phyloP scores from a whole-genome alignment of 2,113 vertebrate species.

The Azemiops feae region DNA sequence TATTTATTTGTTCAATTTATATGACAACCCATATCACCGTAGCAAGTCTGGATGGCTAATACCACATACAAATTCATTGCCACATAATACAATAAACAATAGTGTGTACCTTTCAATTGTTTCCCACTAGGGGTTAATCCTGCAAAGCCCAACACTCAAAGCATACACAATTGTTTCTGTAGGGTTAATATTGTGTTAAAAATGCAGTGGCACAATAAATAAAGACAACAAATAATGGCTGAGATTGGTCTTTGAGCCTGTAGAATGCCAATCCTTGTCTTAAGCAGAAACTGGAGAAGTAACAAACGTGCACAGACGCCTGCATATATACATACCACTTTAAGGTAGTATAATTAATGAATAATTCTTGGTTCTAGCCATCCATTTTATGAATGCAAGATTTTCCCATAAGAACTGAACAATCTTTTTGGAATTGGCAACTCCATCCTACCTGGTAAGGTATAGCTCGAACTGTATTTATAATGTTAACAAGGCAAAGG shows the following conservation, averaged over 20 bases:
- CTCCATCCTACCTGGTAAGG: neutral
- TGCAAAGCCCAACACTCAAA: constrained; percentile 23
- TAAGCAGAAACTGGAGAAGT: constrained; percentile 13
- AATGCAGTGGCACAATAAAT: neutral
- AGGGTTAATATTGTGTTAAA: constrained; percentile 14
- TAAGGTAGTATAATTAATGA: neutral
- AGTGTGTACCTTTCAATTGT: neutral
- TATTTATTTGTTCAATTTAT: neutral
- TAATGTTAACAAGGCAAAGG: neutral
- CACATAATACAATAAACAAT: neutral
- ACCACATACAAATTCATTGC: neutral
- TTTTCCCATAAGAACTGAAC: neutral
- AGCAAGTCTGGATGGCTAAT: neutral
- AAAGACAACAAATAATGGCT: neutral
- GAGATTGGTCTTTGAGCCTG: neutral
- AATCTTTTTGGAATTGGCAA: neutral
- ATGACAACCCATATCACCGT: neutral
- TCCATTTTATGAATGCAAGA: neutral
- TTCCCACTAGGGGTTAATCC: constrained; percentile 22
- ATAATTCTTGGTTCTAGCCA: neutral
- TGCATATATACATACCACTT: neutral
- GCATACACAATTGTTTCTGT: constrained; percentile 15
- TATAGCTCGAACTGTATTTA: neutral
- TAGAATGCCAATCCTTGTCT: constrained; percentile 1
- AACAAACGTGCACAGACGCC: no score